These are phyloP conservation scores for Agapetus fuscipes DNA, from an alignment of 2,888 invertebrate genomes.

Conservation along the genomic window DNA sequence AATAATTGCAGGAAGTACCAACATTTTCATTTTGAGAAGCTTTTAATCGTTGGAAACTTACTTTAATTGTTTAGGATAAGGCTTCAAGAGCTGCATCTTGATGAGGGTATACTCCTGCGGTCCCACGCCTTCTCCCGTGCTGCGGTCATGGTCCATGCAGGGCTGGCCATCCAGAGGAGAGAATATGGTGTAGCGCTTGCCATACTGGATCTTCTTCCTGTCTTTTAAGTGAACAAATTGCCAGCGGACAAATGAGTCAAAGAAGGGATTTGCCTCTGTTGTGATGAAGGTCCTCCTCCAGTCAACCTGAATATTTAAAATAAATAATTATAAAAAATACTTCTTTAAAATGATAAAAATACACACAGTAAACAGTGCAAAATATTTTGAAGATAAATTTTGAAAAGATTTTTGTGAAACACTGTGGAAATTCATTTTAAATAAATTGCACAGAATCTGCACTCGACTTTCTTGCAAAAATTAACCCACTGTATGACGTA, in stretches of 20 bases:
- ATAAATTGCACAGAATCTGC: too few species aligned
- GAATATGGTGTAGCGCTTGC: constrained; percentile 93
- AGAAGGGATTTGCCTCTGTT: constrained; percentile 95
- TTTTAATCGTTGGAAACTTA: constrained; percentile 34
- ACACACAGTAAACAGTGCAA: constrained; percentile 3
- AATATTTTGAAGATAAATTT: too few species aligned
- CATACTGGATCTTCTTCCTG: constrained; percentile 87
- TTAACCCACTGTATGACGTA: too few species aligned
- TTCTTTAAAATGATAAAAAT: constrained; percentile 6
- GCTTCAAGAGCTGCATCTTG: constrained; percentile 77
- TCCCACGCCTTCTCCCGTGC: constrained; percentile 93
- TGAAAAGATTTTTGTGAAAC: too few species aligned
- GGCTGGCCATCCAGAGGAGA: constrained; percentile 96
- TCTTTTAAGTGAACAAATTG: constrained; percentile 82
- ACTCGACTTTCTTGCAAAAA: too few species aligned
- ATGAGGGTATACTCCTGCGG: constrained; percentile 97
- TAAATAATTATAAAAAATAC: constrained; percentile 14
- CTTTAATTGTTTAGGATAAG: constrained; percentile 62
- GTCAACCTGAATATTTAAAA: constrained; percentile 59
- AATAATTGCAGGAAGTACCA: too few species aligned
- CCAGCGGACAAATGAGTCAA: constrained; percentile 96
- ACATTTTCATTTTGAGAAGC: too few species aligned
- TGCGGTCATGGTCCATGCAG: constrained; percentile 99
- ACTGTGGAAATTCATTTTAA: too few species aligned
- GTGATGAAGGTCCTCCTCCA: constrained; percentile 98